These are phyloP conservation scores for Calyptomena viridis DNA, from an alignment of 2,113 vertebrate genomes.

Conservation along the genomic window DNA sequence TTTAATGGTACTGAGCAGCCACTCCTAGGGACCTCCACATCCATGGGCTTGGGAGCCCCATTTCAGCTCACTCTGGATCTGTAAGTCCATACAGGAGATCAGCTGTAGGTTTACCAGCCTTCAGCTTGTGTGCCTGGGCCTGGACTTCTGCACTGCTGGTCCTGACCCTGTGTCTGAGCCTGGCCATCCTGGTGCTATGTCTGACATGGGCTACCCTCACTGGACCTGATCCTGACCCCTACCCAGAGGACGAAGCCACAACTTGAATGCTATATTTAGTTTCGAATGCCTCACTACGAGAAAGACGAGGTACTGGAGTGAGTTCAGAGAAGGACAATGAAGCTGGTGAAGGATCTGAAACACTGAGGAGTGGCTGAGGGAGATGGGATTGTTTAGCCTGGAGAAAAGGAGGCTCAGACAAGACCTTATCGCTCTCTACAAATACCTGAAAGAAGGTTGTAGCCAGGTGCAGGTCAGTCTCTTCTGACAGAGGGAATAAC, in stretches of 20 bases:
- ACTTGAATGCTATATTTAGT: background rate
- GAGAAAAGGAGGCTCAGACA: background rate
- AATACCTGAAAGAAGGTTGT: background rate
- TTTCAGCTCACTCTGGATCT: background rate
- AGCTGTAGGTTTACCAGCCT: background rate
- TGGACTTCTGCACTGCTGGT: background rate
- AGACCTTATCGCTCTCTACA: background rate
- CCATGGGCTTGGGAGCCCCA: rapidly evolving
- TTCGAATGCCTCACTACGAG: background rate
- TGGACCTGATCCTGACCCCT: background rate
- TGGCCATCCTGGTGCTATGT: rapidly evolving
- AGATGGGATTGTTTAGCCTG: background rate
- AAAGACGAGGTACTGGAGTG: background rate
- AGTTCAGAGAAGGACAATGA: background rate
- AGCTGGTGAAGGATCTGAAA: background rate
- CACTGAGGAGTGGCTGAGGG: background rate
- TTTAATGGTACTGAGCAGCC: background rate
- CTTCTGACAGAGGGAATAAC: background rate
- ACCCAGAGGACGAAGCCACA: background rate
- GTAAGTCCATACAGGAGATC: background rate
- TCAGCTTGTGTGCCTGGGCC: background rate
- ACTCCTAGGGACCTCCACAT: background rate
- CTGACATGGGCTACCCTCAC: background rate
- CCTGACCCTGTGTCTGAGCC: background rate
- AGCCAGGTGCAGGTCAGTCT: background rate